phyloP scores from a whole-genome alignment of 2,888 invertebrate species.

The Mythimna loreyi region DNA sequence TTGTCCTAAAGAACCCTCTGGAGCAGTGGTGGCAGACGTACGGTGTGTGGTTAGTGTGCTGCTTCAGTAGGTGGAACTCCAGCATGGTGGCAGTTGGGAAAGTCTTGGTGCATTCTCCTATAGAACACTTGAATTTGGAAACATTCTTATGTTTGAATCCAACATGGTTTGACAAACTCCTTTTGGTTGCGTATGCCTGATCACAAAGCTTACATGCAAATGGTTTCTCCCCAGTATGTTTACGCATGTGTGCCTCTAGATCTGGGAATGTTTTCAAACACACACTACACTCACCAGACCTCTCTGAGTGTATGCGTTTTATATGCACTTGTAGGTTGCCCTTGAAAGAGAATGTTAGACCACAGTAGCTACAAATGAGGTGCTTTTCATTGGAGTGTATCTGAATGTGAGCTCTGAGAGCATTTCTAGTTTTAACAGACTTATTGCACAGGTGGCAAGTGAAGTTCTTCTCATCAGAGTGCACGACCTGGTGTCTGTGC shows the following conservation, averaged over 20 bases:
- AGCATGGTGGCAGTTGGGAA: conserved; percentile 86
- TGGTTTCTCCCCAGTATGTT: conserved; percentile 90
- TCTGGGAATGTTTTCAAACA: conserved; percentile 90
- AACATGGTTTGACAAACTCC: conserved; percentile 83
- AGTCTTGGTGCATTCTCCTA: conserved; percentile 81
- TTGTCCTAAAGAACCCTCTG: conserved; percentile 83
- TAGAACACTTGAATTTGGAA: conserved; percentile 83
- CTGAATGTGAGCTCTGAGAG: conserved; percentile 87
- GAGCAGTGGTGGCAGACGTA: conserved; percentile 85
- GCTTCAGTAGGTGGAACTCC: conserved; percentile 86
- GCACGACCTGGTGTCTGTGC: conserved; percentile 81
- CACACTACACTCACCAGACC: conserved; percentile 88
- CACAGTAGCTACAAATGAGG: conserved; percentile 85
- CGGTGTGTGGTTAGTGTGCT: conserved; percentile 85
- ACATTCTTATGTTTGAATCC: conserved; percentile 85
- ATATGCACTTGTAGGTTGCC: conserved; percentile 90
- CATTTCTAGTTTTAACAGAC: conserved; percentile 86
- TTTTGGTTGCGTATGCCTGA: conserved; percentile 77
- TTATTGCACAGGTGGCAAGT: conserved; percentile 90
- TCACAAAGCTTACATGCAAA: conserved; percentile 82
- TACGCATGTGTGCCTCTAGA: conserved; percentile 89
- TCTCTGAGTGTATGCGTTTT: conserved; percentile 89
- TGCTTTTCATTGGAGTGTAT: conserved; percentile 83
- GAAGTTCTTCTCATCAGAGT: conserved; percentile 88
- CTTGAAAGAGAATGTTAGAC: conserved; percentile 88